Evolutionary conservation across 2,888 invertebrate genomes (phyloP), one percentile per base, ranked within the genome.

Genomic region (Tenthredo livida): DNA sequence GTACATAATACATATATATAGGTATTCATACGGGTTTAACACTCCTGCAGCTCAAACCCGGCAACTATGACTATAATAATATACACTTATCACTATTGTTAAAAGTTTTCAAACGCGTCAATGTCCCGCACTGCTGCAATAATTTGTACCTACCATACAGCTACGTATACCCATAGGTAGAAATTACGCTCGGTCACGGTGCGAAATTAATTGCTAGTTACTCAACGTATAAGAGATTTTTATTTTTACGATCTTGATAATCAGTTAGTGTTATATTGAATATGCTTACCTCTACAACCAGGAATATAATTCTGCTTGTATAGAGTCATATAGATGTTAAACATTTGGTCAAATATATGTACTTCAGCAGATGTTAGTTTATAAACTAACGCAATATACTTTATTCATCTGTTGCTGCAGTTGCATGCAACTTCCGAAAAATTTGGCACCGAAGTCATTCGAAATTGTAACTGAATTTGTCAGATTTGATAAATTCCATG

Each of bases 371-470:
- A 54, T n/a, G 54, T 54, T 54, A n/a, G 6, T 54, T n/a, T 7
- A n/a, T 54, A 54, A 54, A 54, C 17, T 54, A n/a, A n/a, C n/a
- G 54, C n/a, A n/a, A n/a, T 54, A 54, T 54, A 54, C n/a, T n/a
- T 54, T 54, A n/a, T 6, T 54, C 7, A 54, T 61, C 4, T 12
- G 21, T 61, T 3, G 25, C 61, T 61, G 6, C 3, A n/a, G n/a
- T n/a, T n/a, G n/a, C n/a, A n/a, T 10, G 61, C 2, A 21, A 25
- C 12, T 12, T 61, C 61, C 25, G 10, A 25, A 61, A 25, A 61
- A 72, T 40, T 72, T 72, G 70, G 70, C 70, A 72, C 70, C 70
- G 1, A n/a, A 70, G 33, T 70, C 17, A 70, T 15, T 37, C n/a
- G 17, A 40, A 72, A 72, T 72, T 40, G 0, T 72, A 72, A 15